Percentiles rank a stretch among this genome's conserved stretches.
These are phyloP conservation scores for Pachyuromys duprasi DNA, from an alignment of 2,797 vertebrate genomes.

Conservation along the genomic window DNA sequence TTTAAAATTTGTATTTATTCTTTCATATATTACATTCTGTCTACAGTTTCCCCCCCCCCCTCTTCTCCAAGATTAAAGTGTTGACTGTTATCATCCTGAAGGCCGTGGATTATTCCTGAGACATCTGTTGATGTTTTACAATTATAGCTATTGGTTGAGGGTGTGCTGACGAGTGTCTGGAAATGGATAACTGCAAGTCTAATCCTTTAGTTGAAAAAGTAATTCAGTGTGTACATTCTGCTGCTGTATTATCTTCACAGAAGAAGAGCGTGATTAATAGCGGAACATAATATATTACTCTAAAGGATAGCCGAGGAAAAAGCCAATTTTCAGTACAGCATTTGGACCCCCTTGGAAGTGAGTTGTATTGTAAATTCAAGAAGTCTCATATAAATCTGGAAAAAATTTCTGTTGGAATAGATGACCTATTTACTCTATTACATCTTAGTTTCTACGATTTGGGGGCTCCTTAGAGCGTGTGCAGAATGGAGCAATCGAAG, in stretches of 20 bases:
- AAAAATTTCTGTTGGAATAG: slow-evolving; percentile 79
- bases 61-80: background rate
- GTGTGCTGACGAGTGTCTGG: slow-evolving; percentile 9
- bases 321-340: slow-evolving; percentile 69
- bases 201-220: slow-evolving; percentile 59
- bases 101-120: background rate
- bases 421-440: slow-evolving; percentile 81
- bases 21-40: background rate
- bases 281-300: slow-evolving; percentile 60
- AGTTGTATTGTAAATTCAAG: slow-evolving; percentile 78
- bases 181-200: slow-evolving; percentile 53
- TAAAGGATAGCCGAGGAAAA: slow-evolving; percentile 40
- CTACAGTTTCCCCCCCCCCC: background rate
- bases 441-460: slow-evolving; percentile 73
- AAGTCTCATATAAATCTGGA: slow-evolving; percentile 74
- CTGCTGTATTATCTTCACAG: slow-evolving; percentile 66
- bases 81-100: background rate
- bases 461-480: slow-evolving; percentile 77
- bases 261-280: slow-evolving; percentile 70
- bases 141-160: background rate
- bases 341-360: slow-evolving; percentile 71
- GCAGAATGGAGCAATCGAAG: slow-evolving; percentile 78
- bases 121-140: background rate
- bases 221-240: slow-evolving; percentile 40
- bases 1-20: background rate